Percentiles rank a stretch among this genome's conserved stretches.
These are phyloP conservation scores for Lepus oiostolus DNA, from an alignment of 2,797 vertebrate species.

Conservation along the genomic window DNA sequence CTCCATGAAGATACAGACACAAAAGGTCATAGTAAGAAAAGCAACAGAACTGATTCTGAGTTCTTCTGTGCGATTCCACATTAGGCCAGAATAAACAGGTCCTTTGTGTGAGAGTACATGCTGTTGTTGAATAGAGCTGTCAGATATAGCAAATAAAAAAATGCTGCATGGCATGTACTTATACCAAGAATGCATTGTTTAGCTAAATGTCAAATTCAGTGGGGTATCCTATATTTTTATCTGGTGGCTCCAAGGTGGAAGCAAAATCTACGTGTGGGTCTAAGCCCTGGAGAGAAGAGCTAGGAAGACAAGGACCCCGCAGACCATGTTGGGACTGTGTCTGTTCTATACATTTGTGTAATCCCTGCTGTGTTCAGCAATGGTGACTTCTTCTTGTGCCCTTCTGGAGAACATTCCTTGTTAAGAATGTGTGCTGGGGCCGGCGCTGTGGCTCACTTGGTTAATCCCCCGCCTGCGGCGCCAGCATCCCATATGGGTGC, in stretches of 20 bases:
- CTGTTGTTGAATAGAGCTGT: background rate
- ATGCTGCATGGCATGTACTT: background rate
- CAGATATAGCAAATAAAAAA: conserved; percentile 13
- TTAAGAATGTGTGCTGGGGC: too few relatives aligned
- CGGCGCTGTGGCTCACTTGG: too few relatives aligned
- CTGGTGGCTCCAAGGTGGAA: background rate
- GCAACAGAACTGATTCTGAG: background rate
- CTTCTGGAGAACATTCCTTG: background rate
- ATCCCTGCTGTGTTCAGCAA: background rate
- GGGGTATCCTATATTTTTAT: background rate
- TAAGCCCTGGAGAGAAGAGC: background rate
- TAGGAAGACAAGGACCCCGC: accelerated
- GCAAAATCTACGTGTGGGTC: background rate
- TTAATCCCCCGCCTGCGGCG: too few relatives aligned
- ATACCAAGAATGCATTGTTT: background rate
- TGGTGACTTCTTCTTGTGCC: background rate
- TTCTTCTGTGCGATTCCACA: background rate
- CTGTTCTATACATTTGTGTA: background rate
- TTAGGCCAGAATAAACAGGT: background rate
- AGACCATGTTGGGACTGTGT: accelerated
- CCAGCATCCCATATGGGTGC: too few relatives aligned
- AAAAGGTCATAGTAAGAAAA: background rate
- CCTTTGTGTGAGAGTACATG: background rate
- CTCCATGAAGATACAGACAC: background rate
- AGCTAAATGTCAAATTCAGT: background rate